Base-by-base conservation (phyloP, 2,797 vertebrate genomes). In the Mormyrus hasselquistii region DNA sequence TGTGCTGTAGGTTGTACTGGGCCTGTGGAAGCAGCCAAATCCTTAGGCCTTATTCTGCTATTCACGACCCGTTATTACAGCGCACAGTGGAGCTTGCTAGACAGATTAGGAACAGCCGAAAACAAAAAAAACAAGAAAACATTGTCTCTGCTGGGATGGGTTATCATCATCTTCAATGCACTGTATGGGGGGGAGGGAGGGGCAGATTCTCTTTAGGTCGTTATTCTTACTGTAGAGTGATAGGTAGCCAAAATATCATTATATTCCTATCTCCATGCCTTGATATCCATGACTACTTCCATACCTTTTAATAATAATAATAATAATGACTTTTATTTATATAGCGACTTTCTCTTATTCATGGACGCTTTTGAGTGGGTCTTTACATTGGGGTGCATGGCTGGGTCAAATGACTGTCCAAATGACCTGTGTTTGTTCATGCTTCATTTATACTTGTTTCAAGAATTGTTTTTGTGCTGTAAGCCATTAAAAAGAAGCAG, bases 101-200 rank as follows among this genome's bases (percentile, higher is more conserved):
- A 59, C 86, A 57, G 88, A 90, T 90, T 92, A 88, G 49, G 88
- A 91, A 89, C 92, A 93, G 95, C 57, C 7, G n/a, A 79, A 89
- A 91, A 88, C 92, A 94, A 95, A 59, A 89, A 55, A 55, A n/a
- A 83, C 88, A 19, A 4, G 69, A 76, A 69, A 94, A 95, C 94
- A 93, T 92, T 90, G 47, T 2, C 4, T 65, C 22, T 65, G 22
- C 2, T 86, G 92, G 14, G 6, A 25, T 44, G 38, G 6, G 16
- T 8, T 44, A 44, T 41, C 29, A 29, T 34, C 34, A 76, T 10
- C 34, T 41, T 34, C 12, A 76, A 5, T 41, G 73, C 14, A n/a
- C 65, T 65, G 59, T 62, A 62, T 19, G 19, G 1, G 55, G 19
- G 57, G 6, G 2, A 2, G 50, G 0, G 52, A 3, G 25, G 2